Evolutionary conservation across 2,113 vertebrate species (phyloP).

Genomic region (Myotis davidii): DNA sequence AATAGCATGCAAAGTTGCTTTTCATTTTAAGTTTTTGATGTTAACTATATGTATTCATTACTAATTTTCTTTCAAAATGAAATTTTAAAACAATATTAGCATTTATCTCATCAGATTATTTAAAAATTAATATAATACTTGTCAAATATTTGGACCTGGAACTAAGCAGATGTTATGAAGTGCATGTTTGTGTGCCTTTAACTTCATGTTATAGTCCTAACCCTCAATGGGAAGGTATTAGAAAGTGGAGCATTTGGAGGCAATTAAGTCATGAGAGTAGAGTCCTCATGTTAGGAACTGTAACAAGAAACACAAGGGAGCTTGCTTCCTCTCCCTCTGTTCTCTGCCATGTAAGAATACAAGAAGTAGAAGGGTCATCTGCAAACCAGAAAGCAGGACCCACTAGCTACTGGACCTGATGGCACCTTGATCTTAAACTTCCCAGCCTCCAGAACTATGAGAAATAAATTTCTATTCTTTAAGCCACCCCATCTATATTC

Average conservation of each 20-base stretch:
- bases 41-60: background rate
- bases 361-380: background rate
- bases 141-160: background rate
- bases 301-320: background rate
- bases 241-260: background rate
- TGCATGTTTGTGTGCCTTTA: background rate
- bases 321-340: background rate
- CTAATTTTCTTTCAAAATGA: background rate
- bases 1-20: background rate
- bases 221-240: background rate
- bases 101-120: slow-evolving; percentile 32
- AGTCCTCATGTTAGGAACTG: background rate
- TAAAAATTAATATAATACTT: background rate
- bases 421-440: background rate
- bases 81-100: background rate
- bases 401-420: background rate
- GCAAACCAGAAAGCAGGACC: background rate
- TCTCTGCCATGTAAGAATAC: background rate
- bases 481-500: background rate
- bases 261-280: background rate
- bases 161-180: background rate
- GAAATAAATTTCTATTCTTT: background rate
- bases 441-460: background rate
- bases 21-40: background rate
- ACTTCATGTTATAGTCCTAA: background rate